phyloP scores from a whole-genome alignment of 2,797 vertebrate genomes.

The Muscicapa comitata region DNA sequence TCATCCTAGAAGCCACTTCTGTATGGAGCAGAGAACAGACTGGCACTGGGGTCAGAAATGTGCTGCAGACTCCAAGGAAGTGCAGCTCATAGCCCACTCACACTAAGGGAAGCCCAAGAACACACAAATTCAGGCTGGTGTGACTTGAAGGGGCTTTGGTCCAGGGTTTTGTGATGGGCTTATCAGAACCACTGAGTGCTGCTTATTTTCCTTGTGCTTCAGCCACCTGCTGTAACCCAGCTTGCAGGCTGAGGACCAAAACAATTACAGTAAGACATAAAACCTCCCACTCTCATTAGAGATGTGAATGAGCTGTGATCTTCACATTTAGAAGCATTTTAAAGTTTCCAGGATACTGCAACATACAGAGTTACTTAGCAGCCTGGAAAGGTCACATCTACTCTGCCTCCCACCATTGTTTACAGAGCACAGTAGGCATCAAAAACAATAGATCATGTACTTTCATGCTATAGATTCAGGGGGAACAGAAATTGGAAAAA shows the following conservation, averaged over 20 bases:
- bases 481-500: background rate
- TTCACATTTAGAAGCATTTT: constrained; percentile 14
- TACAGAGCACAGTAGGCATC: background rate
- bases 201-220: background rate
- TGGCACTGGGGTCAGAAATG: background rate
- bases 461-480: background rate
- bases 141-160: background rate
- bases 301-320: constrained; percentile 36
- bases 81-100: background rate
- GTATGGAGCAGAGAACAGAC: fast-evolving
- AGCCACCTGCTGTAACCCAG: background rate
- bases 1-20: background rate
- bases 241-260: background rate
- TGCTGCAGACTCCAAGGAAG: background rate
- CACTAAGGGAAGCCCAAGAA: background rate
- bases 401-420: constrained; percentile 6
- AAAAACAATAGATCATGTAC: background rate
- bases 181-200: background rate
- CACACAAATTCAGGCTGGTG: background rate
- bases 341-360: constrained; percentile 20
- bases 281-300: background rate
- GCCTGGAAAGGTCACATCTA: constrained; percentile 48
- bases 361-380: constrained; percentile 19
- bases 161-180: background rate
- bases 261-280: background rate